A percentile compares a stretch with the other conserved stretches of the same genome.
These are phyloP conservation scores for Plumapathes pennacea DNA, from an alignment of 92 coral and sea anemone genomes.

Conservation along the genomic window DNA sequence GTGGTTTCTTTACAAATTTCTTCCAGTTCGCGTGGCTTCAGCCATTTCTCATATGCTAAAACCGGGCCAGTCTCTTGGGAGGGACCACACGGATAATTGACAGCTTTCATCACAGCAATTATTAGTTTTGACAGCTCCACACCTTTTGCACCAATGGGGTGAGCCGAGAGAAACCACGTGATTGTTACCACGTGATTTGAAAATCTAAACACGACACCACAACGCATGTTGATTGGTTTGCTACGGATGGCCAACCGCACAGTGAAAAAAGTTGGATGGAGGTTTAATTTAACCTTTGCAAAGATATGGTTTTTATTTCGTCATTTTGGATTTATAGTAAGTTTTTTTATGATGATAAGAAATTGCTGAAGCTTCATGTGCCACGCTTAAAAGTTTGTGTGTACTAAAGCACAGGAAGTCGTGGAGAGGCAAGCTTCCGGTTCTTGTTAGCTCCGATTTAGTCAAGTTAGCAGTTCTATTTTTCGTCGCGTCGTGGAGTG, in stretches of 20 bases:
- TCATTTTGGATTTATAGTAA: too few relatives aligned
- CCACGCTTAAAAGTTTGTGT: too few relatives aligned
- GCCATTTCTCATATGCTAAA: conserved; percentile 81
- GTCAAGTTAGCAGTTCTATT: neutral
- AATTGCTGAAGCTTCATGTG: too few relatives aligned
- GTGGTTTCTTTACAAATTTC: conserved; percentile 42
- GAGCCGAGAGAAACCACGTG: conserved; percentile 59
- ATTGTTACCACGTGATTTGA: conserved; percentile 47
- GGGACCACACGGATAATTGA: conserved; percentile 83
- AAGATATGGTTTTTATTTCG: too few relatives aligned
- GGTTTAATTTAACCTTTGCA: too few relatives aligned
- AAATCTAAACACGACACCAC: conserved; percentile 37
- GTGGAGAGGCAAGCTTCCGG: conserved; percentile 52
- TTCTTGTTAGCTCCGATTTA: conserved; percentile 73
- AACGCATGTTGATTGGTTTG: conserved; percentile 28
- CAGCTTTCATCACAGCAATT: conserved; percentile 96
- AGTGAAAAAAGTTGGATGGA: too few relatives aligned
- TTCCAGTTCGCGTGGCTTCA: conserved; percentile 93
- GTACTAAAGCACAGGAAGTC: conserved; percentile 53
- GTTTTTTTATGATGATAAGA: too few relatives aligned
- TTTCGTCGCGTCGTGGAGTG: neutral
- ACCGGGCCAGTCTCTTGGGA: conserved; percentile 90
- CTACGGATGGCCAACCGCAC: neutral
- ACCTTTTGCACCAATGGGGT: conserved; percentile 66
- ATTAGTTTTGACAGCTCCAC: conserved; percentile 94